Evolutionary conservation across 1,140 invertebrate species (phyloP), one percentile per base, ranked within the genome.

Genomic region (Caenorhabditis tropicalis): DNA sequence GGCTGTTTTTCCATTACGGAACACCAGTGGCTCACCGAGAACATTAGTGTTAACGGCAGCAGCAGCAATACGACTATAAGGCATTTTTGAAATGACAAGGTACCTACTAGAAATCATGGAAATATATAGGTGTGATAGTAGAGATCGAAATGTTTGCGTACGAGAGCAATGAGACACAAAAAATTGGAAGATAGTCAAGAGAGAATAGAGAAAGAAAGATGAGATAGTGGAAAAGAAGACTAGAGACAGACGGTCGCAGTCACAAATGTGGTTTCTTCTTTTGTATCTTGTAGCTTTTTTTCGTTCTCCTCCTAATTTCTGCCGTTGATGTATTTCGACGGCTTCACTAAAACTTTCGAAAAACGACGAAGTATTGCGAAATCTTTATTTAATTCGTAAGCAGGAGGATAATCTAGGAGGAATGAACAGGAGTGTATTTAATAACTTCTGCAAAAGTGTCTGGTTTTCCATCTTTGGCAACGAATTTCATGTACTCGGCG

Each of bases 1-100:
- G 2, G 85, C 85, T 19, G 33, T 53, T 39, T 80, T 84, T 80
- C 83, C 83, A 36, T 49, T 9, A n/a, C 83, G 43, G 79, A 84
- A 84, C 1, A 2, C 46, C 15, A 84, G 12, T 31, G 83, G 70
- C 21, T 79, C 74, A 6, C 83, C 83, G 24, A 84, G 79, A 4
- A 84, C 65, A 29, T 46, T 36, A 12, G 65, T 74, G 36, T 43
- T 6, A 12, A 74, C 65, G 16, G 65, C 33, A 1, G 3, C 10
- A 74, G 65, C 21, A 46, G 65, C n/a, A 74, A 74, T 74, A 24
- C 65, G 65, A 43, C 21, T 46, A 24, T 46, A 74, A 46, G 65
- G n/a, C 65, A 74, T 74, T 74, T 21, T 74, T 46, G 58, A 74
- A 74, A 43, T 74, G 21, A 46, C 6, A 24, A 15, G 12, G 10